phyloP scores from a whole-genome alignment of 53 echinoderm and acorn worm species.

The Echinometra lucunter region DNA sequence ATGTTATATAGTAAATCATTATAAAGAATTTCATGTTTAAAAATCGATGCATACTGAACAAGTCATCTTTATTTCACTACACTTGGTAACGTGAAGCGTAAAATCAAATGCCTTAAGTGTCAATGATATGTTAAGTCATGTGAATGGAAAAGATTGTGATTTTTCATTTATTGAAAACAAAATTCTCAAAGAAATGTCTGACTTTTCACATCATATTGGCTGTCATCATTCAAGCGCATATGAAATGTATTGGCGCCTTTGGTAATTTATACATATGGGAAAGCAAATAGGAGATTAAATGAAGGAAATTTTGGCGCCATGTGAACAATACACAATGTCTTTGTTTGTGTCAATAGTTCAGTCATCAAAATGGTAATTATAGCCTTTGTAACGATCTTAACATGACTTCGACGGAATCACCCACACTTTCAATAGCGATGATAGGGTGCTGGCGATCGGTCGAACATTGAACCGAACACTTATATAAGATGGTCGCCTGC shows the following conservation, averaged over 20 bases:
- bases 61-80: background rate
- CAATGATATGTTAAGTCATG: background rate
- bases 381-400: background rate
- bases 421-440: background rate
- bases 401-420: background rate
- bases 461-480: slow-evolving; percentile 36
- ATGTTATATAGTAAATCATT: background rate
- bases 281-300: background rate
- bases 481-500: background rate
- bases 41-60: background rate
- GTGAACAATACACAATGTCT: background rate
- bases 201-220: background rate
- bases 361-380: background rate
- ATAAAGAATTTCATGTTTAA: background rate
- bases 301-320: slow-evolving; percentile 4
- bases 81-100: no score
- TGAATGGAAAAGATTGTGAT: background rate
- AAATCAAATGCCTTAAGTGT: background rate
- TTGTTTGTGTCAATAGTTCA: background rate
- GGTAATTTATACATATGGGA: background rate
- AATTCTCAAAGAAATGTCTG: no score
- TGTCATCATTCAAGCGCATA: background rate
- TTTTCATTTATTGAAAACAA: no score
- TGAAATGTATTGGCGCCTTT: background rate
- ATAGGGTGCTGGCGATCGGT: slow-evolving; percentile 14